These are phyloP conservation scores for Atta colombica DNA, from an alignment of 1,140 invertebrate species.

Conservation along the genomic window DNA sequence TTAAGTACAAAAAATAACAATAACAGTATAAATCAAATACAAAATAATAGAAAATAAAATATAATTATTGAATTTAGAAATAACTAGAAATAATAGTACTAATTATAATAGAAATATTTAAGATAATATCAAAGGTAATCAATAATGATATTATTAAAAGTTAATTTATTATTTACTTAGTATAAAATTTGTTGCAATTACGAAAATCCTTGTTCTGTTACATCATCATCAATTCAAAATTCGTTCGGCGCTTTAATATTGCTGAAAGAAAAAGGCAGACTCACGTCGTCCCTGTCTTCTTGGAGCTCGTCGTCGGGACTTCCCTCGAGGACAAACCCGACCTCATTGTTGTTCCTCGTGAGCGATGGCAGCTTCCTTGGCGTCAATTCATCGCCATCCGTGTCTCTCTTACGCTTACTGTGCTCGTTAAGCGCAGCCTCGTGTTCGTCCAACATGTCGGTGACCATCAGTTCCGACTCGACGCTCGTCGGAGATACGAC, in stretches of 20 bases:
- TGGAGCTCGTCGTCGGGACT: slow-evolving; percentile 84
- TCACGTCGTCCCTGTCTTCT: slow-evolving; percentile 87
- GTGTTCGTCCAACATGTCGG: slow-evolving; percentile 84
- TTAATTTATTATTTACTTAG: no score
- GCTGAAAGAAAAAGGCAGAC: slow-evolving; percentile 71
- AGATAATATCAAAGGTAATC: no score
- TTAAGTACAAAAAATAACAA: no score
- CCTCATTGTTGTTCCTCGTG: slow-evolving; percentile 87
- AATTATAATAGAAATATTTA: no score
- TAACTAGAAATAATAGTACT: no score
- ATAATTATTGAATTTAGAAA: no score
- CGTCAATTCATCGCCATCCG: slow-evolving; percentile 83
- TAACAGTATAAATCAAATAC: no score
- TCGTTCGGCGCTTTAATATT: neutral
- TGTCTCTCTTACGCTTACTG: slow-evolving; percentile 81
- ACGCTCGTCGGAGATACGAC: slow-evolving; percentile 83
- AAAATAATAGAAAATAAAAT: no score
- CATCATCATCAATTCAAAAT: neutral
- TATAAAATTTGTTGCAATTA: neutral
- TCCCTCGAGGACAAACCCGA: slow-evolving; percentile 88
- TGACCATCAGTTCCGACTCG: slow-evolving; percentile 83
- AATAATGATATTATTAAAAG: no score
- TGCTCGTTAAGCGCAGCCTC: slow-evolving; percentile 75
- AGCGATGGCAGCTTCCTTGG: slow-evolving; percentile 85
- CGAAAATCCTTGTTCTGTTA: neutral